Base-by-base conservation (phyloP, 1,140 invertebrate species). In the Scaptomyza graminum region DNA sequence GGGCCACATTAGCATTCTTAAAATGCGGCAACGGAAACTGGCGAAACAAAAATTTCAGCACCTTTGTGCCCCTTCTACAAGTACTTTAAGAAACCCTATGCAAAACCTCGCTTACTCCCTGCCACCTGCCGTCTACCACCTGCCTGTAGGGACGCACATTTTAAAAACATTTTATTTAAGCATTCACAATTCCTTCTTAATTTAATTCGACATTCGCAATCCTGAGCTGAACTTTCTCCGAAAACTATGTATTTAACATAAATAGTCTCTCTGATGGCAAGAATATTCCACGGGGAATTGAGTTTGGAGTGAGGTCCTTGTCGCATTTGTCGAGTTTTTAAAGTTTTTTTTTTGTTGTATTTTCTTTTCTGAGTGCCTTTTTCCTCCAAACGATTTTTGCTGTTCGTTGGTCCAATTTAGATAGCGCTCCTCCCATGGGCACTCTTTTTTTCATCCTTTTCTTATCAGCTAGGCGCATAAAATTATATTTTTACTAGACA, bases 231-330 rank as follows among this genome's bases (percentile, higher is more conserved):
- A 52, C 70, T 62, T 55, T 62, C 15, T 55, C 16, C 22, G 5
- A 9, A 69, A 73, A 82, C 73, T 78, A 88, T 88, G 79, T 88
- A 88, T 89, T 88, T 88, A 89, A 79, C 83, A 88, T 88, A 88
- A 88, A 88, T 83, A 88, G 76, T 88, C 83, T 81, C 75, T 51
- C 61, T 52, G 66, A 47, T 25, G 50, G 2, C 41, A 57, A 63
- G 43, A 61, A 78, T 31, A 16, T 15, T 64, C 78, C 43, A 70
- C 43, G 28, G 81, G 81, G 81, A 84, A 85, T 77, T 59, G 59
- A 37, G 34, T 60, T 60, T 51, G 47, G 63, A 65, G 50, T 39
- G 68, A 51, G 59, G 49, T 64, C 55, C 74, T 59, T 47, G 60
- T 25, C 49, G 57, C 47, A 31, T 63, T 44, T 41, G 49, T 37